Conservation (phyloP, 2,113 vertebrate genomes). For the Lepisosteus oculatus region DNA sequence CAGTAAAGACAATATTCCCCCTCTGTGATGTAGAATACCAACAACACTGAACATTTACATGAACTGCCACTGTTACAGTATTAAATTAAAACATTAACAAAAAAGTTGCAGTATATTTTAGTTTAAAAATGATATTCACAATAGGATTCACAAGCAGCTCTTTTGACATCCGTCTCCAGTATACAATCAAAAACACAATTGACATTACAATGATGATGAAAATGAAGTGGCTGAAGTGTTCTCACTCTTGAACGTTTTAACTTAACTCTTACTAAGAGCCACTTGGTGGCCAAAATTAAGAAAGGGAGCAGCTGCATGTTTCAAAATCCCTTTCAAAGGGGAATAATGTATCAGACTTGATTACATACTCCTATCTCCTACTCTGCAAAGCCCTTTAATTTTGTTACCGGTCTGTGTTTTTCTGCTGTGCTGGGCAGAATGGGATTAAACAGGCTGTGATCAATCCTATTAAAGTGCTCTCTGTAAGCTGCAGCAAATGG, state of each 20-base stretch:
- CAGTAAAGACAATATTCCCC: slow-evolving; percentile 22
- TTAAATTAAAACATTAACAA: background rate
- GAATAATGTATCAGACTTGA: background rate
- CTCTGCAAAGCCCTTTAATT: slow-evolving; percentile 49
- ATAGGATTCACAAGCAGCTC: background rate
- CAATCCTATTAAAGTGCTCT: slow-evolving; percentile 74
- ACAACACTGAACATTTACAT: slow-evolving; percentile 1
- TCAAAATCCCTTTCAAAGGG: slow-evolving; percentile 17
- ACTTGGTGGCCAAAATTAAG: slow-evolving; percentile 56
- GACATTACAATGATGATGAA: background rate
- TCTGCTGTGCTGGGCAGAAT: slow-evolving; percentile 61
- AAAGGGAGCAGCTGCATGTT: slow-evolving; percentile 32
- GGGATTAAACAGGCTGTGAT: slow-evolving; percentile 59
- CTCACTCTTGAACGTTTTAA: background rate
- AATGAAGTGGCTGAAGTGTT: background rate
- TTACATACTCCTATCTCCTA: slow-evolving; percentile 27
- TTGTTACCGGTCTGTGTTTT: slow-evolving; percentile 58
- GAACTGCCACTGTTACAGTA: slow-evolving; percentile 7
- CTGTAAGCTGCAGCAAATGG: slow-evolving; percentile 52
- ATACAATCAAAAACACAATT: background rate
- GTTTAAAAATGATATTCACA: background rate
- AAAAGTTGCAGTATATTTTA: background rate
- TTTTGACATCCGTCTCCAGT: no score
- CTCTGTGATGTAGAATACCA: background rate
- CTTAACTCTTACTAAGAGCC: slow-evolving; percentile 26